Conservation (phyloP, 2,888 invertebrate genomes). For the Clepsis dumicolana region DNA sequence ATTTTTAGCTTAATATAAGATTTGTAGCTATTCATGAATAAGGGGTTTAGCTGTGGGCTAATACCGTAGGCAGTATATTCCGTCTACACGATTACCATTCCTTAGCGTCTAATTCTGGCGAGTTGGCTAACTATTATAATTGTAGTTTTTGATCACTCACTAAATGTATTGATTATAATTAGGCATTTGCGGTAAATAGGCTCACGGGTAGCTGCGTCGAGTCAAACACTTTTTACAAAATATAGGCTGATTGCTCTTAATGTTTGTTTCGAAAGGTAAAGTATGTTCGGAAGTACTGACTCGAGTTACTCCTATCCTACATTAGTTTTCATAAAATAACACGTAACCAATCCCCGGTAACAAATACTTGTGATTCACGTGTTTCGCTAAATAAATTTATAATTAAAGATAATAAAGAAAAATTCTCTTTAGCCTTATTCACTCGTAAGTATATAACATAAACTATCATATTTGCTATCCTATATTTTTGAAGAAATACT, state of each 20-base stretch:
- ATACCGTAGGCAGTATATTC: slow-evolving; percentile 16
- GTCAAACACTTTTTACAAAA: slow-evolving; percentile 27
- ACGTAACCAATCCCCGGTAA: slow-evolving; percentile 24
- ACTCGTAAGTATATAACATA: slow-evolving; percentile 26
- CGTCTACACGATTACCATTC: slow-evolving; percentile 17
- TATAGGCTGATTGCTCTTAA: slow-evolving; percentile 26
- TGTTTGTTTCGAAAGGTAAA: slow-evolving; percentile 32
- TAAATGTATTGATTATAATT: slow-evolving; percentile 38
- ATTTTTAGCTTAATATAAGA: background rate
- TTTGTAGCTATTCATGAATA: background rate
- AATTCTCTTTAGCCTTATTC: slow-evolving; percentile 1
- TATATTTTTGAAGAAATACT: slow-evolving; percentile 23
- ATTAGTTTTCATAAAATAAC: slow-evolving; percentile 15
- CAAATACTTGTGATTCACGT: slow-evolving; percentile 24
- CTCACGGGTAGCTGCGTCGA: slow-evolving; percentile 22
- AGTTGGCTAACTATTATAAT: slow-evolving; percentile 33
- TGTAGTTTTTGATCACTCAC: slow-evolving; percentile 38
- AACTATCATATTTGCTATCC: slow-evolving; percentile 23
- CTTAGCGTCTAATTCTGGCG: slow-evolving; percentile 24
- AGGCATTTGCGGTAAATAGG: slow-evolving; percentile 24
- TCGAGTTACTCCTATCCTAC: slow-evolving; percentile 16
- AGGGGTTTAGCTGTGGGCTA: slow-evolving; percentile 7
- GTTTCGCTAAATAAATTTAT: slow-evolving; percentile 19
- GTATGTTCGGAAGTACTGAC: slow-evolving; percentile 25
- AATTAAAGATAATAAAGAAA: slow-evolving; percentile 11